These are phyloP conservation scores for Euwallacea similis DNA, from an alignment of 1,140 invertebrate genomes.

Conservation along the genomic window DNA sequence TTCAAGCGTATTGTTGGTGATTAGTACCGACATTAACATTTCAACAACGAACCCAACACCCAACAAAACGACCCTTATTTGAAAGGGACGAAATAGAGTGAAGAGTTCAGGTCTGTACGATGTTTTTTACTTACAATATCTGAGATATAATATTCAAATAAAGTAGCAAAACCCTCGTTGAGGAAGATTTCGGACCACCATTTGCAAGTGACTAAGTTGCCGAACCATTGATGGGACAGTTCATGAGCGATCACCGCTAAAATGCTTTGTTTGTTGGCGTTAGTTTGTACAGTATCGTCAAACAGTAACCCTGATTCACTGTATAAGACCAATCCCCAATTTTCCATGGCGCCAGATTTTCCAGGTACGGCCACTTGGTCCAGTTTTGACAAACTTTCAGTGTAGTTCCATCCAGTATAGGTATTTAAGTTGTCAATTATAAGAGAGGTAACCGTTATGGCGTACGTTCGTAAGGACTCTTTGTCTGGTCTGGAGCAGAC, in stretches of 20 bases:
- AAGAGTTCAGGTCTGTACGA: not conserved
- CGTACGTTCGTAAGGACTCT: constrained; percentile 60
- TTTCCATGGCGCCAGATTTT: constrained; percentile 89
- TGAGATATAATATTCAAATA: constrained; percentile 50
- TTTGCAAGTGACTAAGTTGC: constrained; percentile 65
- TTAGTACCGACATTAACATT: not conserved
- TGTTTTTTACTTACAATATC: constrained; percentile 19
- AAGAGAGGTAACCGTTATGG: constrained; percentile 52
- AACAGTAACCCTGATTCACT: constrained; percentile 18
- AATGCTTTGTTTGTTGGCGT: constrained; percentile 54
- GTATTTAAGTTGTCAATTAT: constrained; percentile 55
- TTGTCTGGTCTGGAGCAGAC: constrained; percentile 60
- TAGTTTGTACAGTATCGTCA: constrained; percentile 47
- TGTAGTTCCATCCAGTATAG: constrained; percentile 56
- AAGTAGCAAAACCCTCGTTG: constrained; percentile 58
- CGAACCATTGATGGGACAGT: constrained; percentile 71
- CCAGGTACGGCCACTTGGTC: constrained; percentile 72
- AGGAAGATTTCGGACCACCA: constrained; percentile 58
- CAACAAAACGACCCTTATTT: too few species aligned
- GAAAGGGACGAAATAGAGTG: too few species aligned
- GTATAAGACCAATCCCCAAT: constrained; percentile 87
- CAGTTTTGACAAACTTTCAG: constrained; percentile 47
- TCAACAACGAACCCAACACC: not conserved
- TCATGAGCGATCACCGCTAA: constrained; percentile 63
- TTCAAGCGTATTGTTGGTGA: not conserved